Evolutionary conservation across 2,888 invertebrate species (phyloP).

Genomic region (Drosophila multiciliata): DNA sequence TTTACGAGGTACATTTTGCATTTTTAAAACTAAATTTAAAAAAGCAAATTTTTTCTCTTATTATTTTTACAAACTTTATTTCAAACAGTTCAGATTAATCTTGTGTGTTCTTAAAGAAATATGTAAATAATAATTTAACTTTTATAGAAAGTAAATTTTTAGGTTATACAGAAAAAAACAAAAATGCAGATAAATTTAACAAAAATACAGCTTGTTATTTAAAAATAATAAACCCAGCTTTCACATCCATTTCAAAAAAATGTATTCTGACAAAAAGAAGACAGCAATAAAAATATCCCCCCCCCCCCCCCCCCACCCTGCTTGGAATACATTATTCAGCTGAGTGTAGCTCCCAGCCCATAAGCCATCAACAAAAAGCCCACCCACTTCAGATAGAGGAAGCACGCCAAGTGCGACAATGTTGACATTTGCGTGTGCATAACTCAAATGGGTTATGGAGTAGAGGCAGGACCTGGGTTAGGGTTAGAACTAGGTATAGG

Average conservation of each 20-base stretch:
- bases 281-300: background rate
- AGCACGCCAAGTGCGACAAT: conserved; percentile 71
- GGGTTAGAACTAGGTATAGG: background rate
- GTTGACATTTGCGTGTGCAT: conserved; percentile 73
- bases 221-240: background rate
- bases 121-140: background rate
- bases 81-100: background rate
- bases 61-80: background rate
- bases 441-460: conserved; percentile 5
- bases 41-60: background rate
- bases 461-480: conserved; percentile 3
- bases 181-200: background rate
- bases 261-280: background rate
- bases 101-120: background rate
- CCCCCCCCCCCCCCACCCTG: too few species aligned
- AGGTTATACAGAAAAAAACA: background rate
- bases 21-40: background rate
- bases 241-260: background rate
- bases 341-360: conserved; percentile 2
- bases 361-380: background rate
- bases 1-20: background rate
- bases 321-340: background rate
- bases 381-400: conserved; percentile 39
- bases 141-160: background rate
- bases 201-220: background rate